Evolutionary conservation across 1,140 invertebrate species (phyloP).

Genomic region (Eupristina koningsbergeri): DNA sequence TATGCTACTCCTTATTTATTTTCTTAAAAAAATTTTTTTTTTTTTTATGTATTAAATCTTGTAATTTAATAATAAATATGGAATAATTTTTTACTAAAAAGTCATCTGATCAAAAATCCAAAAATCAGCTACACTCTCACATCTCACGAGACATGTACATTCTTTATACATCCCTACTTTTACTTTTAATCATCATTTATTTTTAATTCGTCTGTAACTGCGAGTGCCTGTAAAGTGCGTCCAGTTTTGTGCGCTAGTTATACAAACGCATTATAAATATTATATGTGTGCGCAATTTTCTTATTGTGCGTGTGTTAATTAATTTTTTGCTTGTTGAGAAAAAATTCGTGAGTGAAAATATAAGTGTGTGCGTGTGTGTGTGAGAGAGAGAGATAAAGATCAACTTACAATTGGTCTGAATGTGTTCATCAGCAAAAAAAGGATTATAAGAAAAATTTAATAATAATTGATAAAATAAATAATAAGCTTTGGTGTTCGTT

Average conservation of each 20-base stretch:
- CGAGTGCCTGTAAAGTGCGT: constrained; percentile 50
- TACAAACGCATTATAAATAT: constrained; percentile 44
- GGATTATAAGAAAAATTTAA: constrained; percentile 39
- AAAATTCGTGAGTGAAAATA: constrained; percentile 11
- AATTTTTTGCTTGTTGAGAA: constrained; percentile 46
- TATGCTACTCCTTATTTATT: background rate
- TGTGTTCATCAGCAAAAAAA: constrained; percentile 64
- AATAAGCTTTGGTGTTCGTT: constrained; percentile 55
- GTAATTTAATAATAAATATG: background rate
- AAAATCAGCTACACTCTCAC: constrained; percentile 34
- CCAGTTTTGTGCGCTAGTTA: constrained; percentile 46
- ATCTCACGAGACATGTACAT: constrained; percentile 38
- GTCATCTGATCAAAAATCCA: background rate
- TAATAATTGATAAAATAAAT: constrained; percentile 42
- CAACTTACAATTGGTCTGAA: constrained; percentile 62
- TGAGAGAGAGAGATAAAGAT: constrained; percentile 23
- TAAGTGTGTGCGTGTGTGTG: background rate
- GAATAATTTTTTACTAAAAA: background rate
- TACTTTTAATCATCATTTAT: constrained; percentile 38
- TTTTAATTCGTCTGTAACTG: constrained; percentile 44
- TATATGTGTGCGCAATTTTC: constrained; percentile 37
- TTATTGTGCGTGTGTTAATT: constrained; percentile 41
- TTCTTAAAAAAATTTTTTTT: background rate
- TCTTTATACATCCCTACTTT: constrained; percentile 36
- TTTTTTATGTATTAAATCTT: background rate